A percentile compares a stretch with the other conserved stretches of the same genome.
Conservation (phyloP, 1,140 invertebrate genomes). For the Camponotus vicinus region DNA sequence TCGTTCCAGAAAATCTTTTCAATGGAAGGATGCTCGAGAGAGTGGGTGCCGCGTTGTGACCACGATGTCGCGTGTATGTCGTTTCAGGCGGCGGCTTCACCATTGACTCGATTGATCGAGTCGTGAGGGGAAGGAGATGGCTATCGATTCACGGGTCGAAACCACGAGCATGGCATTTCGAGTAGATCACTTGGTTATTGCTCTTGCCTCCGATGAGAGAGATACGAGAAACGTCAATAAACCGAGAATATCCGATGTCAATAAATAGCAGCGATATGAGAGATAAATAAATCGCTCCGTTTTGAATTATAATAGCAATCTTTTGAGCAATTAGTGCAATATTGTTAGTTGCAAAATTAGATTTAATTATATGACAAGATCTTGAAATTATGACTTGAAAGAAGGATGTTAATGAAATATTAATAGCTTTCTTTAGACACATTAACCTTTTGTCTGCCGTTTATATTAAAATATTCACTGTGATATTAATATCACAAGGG, state of each 20-base stretch:
- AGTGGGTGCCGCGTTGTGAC: constrained; percentile 40
- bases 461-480: neutral
- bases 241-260: constrained; percentile 43
- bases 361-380: neutral
- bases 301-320: constrained; percentile 3
- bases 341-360: constrained; percentile 10
- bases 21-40: constrained; percentile 41
- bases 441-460: neutral
- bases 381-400: neutral
- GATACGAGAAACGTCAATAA: constrained; percentile 54
- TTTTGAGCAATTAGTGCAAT: constrained; percentile 15
- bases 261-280: constrained; percentile 25
- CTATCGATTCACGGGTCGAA: constrained; percentile 47
- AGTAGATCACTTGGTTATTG: constrained; percentile 60
- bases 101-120: constrained; percentile 30
- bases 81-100: constrained; percentile 1
- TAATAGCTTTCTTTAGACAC: neutral
- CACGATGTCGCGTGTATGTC: constrained; percentile 33
- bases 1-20: constrained; percentile 53
- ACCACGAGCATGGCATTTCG: constrained; percentile 43
- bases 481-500: neutral
- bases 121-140: neutral
- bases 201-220: constrained; percentile 46
- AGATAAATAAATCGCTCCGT: neutral
- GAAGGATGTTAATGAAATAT: neutral